Evolutionary conservation across 2,888 invertebrate genomes (phyloP).

Genomic region (Athalia rosae): DNA sequence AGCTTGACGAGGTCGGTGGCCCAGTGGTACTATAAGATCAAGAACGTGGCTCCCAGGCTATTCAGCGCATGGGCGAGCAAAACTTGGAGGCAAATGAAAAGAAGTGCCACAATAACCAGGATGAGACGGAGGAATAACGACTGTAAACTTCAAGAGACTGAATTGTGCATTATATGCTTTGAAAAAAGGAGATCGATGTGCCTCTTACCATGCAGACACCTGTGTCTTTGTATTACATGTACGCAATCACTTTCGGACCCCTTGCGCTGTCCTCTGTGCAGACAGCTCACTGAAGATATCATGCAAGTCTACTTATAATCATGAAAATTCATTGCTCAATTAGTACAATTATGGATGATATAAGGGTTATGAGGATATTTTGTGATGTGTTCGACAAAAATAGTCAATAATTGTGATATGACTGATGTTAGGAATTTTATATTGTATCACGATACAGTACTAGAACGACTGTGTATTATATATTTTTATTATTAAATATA

Average conservation of each 20-base stretch:
- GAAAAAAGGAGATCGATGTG: constrained; percentile 25
- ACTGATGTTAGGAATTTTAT: no score
- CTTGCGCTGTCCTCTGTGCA: constrained; percentile 29
- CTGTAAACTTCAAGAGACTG: constrained; percentile 31
- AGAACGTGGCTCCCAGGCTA: not conserved
- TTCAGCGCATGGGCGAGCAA: not conserved
- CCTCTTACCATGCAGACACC: constrained; percentile 34
- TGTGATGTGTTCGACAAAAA: no score
- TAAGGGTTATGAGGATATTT: constrained; percentile 12
- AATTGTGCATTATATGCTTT: constrained; percentile 38
- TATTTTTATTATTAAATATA: no score
- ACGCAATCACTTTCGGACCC: constrained; percentile 12
- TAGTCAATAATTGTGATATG: no score
- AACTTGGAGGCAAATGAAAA: constrained; percentile 9
- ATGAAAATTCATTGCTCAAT: not conserved
- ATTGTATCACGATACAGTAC: no score
- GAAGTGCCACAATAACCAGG: not conserved
- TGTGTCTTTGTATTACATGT: constrained; percentile 31
- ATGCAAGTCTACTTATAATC: constrained; percentile 36
- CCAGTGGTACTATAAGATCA: not conserved
- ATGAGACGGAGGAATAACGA: not conserved
- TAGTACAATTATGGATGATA: not conserved
- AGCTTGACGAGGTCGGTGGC: constrained; percentile 4
- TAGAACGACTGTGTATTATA: no score
- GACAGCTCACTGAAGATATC: constrained; percentile 17